A percentile compares a stretch with the other conserved stretches of the same genome.
Evolutionary conservation across 2,888 invertebrate species (phyloP).

Genomic region (Andrena chrysosceles): DNA sequence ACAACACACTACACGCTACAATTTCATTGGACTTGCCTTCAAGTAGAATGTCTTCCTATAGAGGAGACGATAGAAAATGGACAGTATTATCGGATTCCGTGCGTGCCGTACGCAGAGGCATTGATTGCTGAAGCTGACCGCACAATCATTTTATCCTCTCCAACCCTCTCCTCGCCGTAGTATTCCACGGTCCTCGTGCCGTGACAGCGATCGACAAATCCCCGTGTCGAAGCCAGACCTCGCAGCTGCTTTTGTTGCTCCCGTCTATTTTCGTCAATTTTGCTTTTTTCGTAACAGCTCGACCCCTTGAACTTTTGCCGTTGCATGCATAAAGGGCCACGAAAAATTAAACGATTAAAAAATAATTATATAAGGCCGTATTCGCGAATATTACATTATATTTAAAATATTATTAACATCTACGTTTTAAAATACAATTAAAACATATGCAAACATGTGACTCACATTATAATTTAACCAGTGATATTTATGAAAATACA

Average conservation of each 20-base stretch:
- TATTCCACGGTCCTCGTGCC: conserved; percentile 63
- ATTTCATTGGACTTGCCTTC: background rate
- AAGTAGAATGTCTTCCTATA: conserved; percentile 52
- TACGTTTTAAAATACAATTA: background rate
- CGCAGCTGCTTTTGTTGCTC: conserved; percentile 69
- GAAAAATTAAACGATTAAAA: background rate
- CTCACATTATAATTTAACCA: background rate
- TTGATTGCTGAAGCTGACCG: conserved; percentile 80
- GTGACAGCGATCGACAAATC: conserved; percentile 77
- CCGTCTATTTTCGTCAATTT: conserved; percentile 55
- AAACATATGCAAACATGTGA: background rate
- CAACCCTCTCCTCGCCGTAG: conserved; percentile 59
- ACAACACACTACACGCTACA: background rate
- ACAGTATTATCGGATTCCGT: conserved; percentile 77
- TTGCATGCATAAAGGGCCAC: background rate
- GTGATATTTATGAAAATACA: background rate
- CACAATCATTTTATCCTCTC: conserved; percentile 77
- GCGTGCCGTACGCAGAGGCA: conserved; percentile 75
- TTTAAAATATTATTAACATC: background rate
- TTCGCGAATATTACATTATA: background rate
- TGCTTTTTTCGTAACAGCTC: conserved; percentile 32
- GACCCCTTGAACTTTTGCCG: conserved; percentile 37
- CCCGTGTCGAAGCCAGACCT: conserved; percentile 69
- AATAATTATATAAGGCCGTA: background rate
- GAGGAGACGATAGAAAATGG: conserved; percentile 57